phyloP scores from a whole-genome alignment of 2,888 invertebrate genomes.

The Allacma fusca region DNA sequence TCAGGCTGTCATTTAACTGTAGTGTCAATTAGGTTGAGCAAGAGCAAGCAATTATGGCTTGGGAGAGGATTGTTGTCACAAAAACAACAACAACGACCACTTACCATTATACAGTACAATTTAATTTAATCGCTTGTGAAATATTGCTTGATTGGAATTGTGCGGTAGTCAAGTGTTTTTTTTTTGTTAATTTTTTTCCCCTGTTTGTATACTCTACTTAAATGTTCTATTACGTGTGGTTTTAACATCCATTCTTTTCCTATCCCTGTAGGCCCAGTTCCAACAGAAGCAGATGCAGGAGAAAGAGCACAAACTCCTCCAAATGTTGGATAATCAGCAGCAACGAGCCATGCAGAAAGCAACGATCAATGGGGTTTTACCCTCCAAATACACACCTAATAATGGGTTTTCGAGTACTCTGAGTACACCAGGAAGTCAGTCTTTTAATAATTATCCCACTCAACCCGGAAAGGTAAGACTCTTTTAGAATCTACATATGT shows the following conservation, averaged over 20 bases:
- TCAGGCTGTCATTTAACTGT: neutral
- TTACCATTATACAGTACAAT: neutral
- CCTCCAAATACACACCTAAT: slow-evolving; percentile 41
- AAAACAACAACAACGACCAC: slow-evolving; percentile 9
- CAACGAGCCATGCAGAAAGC: slow-evolving; percentile 70
- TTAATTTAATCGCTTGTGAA: neutral
- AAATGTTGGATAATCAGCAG: slow-evolving; percentile 75
- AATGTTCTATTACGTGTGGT: neutral
- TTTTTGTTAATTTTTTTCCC: too few relatives aligned
- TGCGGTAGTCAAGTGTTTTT: neutral
- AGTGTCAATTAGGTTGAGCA: neutral
- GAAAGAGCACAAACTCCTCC: slow-evolving; percentile 78
- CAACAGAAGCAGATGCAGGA: slow-evolving; percentile 84
- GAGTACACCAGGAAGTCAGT: slow-evolving; percentile 21
- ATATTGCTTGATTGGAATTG: neutral
- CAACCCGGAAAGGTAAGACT: slow-evolving; percentile 43
- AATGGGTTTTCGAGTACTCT: slow-evolving; percentile 29
- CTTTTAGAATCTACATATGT: neutral
- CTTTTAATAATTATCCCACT: slow-evolving; percentile 30
- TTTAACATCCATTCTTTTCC: neutral
- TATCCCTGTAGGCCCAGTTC: slow-evolving; percentile 74
- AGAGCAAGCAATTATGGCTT: slow-evolving; percentile 11
- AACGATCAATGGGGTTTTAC: slow-evolving; percentile 49
- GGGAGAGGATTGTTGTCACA: neutral
- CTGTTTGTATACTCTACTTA: too few relatives aligned